Evolutionary conservation across 1,140 invertebrate genomes (phyloP), one percentile per base, ranked within the genome.

Genomic region (Saxidomus purpurata): DNA sequence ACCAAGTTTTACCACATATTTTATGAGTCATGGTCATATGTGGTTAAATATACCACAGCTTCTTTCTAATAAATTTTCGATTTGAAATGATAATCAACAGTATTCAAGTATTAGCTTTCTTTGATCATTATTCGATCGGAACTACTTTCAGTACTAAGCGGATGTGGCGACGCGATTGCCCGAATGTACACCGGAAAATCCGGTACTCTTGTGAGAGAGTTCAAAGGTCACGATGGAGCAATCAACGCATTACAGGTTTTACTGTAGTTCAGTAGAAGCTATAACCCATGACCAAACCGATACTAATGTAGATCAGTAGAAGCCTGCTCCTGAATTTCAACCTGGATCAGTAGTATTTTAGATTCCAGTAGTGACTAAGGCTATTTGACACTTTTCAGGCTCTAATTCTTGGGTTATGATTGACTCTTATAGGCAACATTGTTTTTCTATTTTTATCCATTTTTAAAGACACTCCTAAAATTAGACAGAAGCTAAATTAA

Each of bases 111-210:
- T n/a, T 43, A 43, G 43, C 4, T 15, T 43, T 43, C 43, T 43
- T 4, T 43, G 15, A 43, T 15, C 4, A 8, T 43, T 15, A 8
- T 43, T 43, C 4, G 15, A 43, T 8, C 43, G 67, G 67, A 1
- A 38, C 67, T 85, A 71, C 59, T 93, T 92, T 31, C 93, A 96
- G 96, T 97, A 9, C 96, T 94, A 82, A 96, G 96, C 19, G 96
- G 95, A 3, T 95, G 96, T 93, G 96, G 95, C 0, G 96, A 96
- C 90, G 88, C 93, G 8, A 63, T 90, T 8, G 95, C 94, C 13
- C 90, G 96, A 61, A 94, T 95, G 55, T 97, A 94, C 92, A 96
- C 96, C 91, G 95, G 96, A 17, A 96, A 96, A 93, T 96, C 96
- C 25, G 96, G 96, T 47, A 91, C 94, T 9, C 86, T 96, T 19